phyloP scores from a whole-genome alignment of 2,888 invertebrate species.

The Drosophila subquinaria region DNA sequence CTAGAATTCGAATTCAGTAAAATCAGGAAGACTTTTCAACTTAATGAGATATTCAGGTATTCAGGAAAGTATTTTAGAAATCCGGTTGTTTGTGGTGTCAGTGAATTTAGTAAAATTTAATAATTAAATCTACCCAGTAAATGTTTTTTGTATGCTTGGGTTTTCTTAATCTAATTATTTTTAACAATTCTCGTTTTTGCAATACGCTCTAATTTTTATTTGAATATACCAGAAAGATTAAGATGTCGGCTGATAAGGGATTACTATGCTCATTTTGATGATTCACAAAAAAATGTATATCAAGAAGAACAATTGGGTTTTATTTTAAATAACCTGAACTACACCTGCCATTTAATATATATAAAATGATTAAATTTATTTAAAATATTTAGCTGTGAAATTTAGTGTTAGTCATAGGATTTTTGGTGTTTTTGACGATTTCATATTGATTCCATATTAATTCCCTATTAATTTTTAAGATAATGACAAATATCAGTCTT shows the following conservation, averaged over 20 bases:
- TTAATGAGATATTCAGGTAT: neutral
- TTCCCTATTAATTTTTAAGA: too few species aligned
- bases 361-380: neutral
- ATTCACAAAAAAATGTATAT: neutral
- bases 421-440: too few species aligned
- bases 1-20: neutral
- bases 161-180: neutral
- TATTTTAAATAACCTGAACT: neutral
- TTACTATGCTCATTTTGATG: neutral
- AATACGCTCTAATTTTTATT: neutral
- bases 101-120: neutral
- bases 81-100: neutral
- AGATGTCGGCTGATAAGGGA: neutral
- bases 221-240: neutral
- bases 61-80: neutral
- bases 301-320: neutral
- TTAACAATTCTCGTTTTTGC: neutral
- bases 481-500: too few species aligned
- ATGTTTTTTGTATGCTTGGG: too few species aligned
- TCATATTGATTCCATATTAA: too few species aligned
- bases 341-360: neutral
- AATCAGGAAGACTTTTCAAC: neutral
- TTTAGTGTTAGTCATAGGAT: too few species aligned
- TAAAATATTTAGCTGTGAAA: neutral
- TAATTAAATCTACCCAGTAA: neutral